Base-by-base conservation (phyloP, 2,113 vertebrate genomes). In the Hemichromis elongatus region DNA sequence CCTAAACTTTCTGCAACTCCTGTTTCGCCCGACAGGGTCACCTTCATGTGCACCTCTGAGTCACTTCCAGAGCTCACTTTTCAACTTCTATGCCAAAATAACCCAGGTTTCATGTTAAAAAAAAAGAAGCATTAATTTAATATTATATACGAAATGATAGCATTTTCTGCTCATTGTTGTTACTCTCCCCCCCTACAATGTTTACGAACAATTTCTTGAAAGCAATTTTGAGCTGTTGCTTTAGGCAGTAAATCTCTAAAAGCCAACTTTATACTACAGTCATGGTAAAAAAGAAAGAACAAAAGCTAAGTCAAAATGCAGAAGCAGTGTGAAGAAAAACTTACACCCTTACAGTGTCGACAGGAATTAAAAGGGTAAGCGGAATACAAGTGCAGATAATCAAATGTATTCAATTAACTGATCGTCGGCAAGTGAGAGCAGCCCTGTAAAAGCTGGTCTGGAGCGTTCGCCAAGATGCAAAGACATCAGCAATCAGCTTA, bases 141-240 rank as follows among this genome's bases (percentile, higher is more conserved):
- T 21, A 0, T n/a, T 42, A 11, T n/a, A 3, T 21, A n/a, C 1
- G 3, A 4, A 50, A 52, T n/a, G 6, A 11, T 11, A 6, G 5
- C n/a, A 37, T 66, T 66, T 66, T 21, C 26, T n/a, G 9, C 26
- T 13, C 18, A 35, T 63, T 35, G 30, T 21, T 21, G 30, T 21
- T n/a, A 21, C 61, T 68, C n/a, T 68, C 3, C 57, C 30, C 30
- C 16, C 16, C 28, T 61, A 61, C 3, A 61, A 4, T 19, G 33
- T 28, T 61, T 33, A 33, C 19, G 28, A 33, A 30, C 26, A 19
- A 28, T 57, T 57, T 16, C 30, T 37, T 37, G 18, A 63, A 35
- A 33, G 26, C 30, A 7, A 35, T 61, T 61, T 61, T 55, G 24
- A 7, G 11, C 3, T 7, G 21, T 56, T 77, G 50, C 11, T 11